Evolutionary conservation across 2,113 vertebrate species (phyloP).

Genomic region (Ophthalmolycus amberensis): DNA sequence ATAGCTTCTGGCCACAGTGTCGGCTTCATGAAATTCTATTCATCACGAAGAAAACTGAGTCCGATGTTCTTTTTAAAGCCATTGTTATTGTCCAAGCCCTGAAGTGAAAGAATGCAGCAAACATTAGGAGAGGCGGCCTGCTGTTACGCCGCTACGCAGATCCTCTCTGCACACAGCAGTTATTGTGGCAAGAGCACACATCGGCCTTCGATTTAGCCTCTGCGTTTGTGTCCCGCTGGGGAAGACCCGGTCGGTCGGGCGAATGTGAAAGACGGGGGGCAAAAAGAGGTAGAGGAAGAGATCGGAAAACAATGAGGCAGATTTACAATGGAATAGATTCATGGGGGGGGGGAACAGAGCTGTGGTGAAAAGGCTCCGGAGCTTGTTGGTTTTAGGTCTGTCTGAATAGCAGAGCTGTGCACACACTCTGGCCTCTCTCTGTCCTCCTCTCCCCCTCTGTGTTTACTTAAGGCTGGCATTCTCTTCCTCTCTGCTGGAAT

Average conservation of each 20-base stretch:
- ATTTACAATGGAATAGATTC: constrained; percentile 68
- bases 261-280: constrained; percentile 55
- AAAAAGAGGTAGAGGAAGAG: constrained; percentile 63
- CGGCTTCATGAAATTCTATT: constrained; percentile 45
- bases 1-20: constrained; percentile 61
- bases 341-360: constrained; percentile 41
- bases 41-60: constrained; percentile 29
- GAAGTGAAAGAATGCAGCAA: constrained; percentile 37
- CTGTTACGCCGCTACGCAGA: constrained; percentile 28
- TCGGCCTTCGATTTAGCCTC: constrained; percentile 1
- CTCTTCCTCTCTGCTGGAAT: constrained; percentile 81
- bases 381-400: constrained; percentile 79
- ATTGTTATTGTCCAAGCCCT: constrained; percentile 12
- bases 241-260: constrained; percentile 28
- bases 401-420: constrained; percentile 77
- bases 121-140: neutral
- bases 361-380: constrained; percentile 66
- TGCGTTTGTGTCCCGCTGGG: constrained; percentile 31
- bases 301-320: constrained; percentile 67
- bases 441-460: constrained; percentile 68
- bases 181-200: constrained; percentile 31
- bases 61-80: constrained; percentile 3
- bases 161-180: constrained; percentile 48
- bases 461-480: constrained; percentile 80
- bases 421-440: constrained; percentile 76